Base-by-base conservation (phyloP, 2,113 vertebrate species). In the Strigops habroptila region DNA sequence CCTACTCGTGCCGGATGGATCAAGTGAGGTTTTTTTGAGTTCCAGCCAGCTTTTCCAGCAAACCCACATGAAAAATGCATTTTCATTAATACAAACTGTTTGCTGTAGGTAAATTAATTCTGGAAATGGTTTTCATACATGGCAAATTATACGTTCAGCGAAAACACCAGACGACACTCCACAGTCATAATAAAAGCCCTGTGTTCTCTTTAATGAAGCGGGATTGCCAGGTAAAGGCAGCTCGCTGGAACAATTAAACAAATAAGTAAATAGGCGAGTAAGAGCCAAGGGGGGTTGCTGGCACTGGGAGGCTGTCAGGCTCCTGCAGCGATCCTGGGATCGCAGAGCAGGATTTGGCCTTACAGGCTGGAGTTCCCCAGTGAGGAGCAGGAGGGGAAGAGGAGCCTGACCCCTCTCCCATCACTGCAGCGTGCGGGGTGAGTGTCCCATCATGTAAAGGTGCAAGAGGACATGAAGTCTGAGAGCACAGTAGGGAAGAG, bases 81-180 rank as follows among this genome's bases (percentile, higher is more conserved):
- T 97, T 97, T 97, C 97, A 97, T 98, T 97, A 97, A 97, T 96
- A 96, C 96, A 97, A 97, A 98, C 96, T 97, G 97, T 97, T 97
- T 97, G 98, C 97, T 91, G 97, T 90, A 96, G 97, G 97, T 94
- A 97, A 98, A 98, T 98, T 97, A 97, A 97, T 97, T 97, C 96
- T 86, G 95, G 95, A 96, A 97, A 97, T 88, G 97, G 94, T 93
- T 97, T 96, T 97, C 97, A 93, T 96, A 96, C 93, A 55, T 35
- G 76, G 96, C 96, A 97, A 97, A 97, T 95, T 86, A 95, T 63
- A 88, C n/a, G 35, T 92, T 90, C 85, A 46, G 77, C 18, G 81
- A 79, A 84, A 91, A 79, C 79, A 90, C 70, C 18, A 79, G 91
- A 62, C 75, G 25, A 77, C 63, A n/a, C 91, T 71, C 82, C 27